Percentiles rank a stretch among this genome's conserved stretches.
Evolutionary conservation across 2,797 vertebrate genomes (phyloP).

Genomic region (Acanthurus leucopareius): DNA sequence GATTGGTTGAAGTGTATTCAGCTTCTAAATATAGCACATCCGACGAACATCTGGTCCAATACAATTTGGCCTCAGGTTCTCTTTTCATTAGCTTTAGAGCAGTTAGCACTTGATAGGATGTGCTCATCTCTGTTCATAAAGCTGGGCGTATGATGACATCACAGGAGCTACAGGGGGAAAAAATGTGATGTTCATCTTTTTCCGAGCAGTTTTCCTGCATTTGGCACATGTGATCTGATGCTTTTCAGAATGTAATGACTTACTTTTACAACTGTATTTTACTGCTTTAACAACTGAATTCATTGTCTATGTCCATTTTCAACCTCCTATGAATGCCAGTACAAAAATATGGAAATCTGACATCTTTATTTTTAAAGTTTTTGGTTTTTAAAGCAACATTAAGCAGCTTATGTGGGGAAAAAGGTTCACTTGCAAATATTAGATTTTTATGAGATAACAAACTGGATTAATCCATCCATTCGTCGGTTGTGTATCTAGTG

Average conservation of each 20-base stretch:
- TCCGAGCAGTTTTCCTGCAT: background rate
- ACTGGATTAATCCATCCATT: background rate
- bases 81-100: constrained; percentile 81
- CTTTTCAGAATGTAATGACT: background rate
- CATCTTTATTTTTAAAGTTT: background rate
- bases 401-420: background rate
- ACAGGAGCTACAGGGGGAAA: constrained; percentile 24
- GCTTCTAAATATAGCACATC: constrained; percentile 67
- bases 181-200: constrained; percentile 37
- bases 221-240: background rate
- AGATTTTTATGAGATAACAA: background rate
- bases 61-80: constrained; percentile 76
- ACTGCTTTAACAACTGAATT: background rate
- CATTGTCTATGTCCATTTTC: background rate
- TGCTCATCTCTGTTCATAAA: constrained; percentile 77
- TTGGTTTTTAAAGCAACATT: constrained; percentile 1
- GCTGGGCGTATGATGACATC: constrained; percentile 53
- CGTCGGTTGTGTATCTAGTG: no score
- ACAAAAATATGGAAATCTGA: background rate
- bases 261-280: background rate
- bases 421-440: background rate
- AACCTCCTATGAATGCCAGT: background rate
- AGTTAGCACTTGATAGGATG: constrained; percentile 76
- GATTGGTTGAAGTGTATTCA: constrained; percentile 42
- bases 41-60: constrained; percentile 76